These are phyloP conservation scores for Tipula unca DNA, from an alignment of 2,888 invertebrate species.

Conservation along the genomic window DNA sequence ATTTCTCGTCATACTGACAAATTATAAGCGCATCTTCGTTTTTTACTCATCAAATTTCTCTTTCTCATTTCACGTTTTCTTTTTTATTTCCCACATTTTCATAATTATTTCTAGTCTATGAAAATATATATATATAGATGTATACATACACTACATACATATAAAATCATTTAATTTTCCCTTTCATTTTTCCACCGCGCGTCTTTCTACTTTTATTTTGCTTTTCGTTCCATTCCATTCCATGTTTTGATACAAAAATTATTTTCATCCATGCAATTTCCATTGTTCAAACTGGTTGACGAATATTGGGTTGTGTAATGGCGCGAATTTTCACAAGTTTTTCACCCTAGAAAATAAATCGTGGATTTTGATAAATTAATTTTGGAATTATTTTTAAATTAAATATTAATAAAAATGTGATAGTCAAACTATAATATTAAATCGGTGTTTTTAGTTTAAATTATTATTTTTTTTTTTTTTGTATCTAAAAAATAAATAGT, in stretches of 20 bases:
- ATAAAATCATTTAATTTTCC: neutral
- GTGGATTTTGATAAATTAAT: neutral
- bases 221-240: neutral
- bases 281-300: slow-evolving; percentile 8
- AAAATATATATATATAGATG: too few relatives aligned
- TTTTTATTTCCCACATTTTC: neutral
- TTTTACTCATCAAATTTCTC: neutral
- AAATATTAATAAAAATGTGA: neutral
- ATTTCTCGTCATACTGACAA: neutral
- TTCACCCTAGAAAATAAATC: neutral
- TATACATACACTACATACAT: too few relatives aligned
- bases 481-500: neutral
- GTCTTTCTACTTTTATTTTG: neutral
- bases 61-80: neutral
- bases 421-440: neutral
- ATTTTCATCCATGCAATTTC: neutral
- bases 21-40: neutral
- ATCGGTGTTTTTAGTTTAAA: neutral
- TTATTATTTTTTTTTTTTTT: neutral
- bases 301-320: neutral
- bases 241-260: neutral
- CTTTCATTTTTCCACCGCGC: slow-evolving; percentile 1
- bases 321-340: neutral
- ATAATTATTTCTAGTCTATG: neutral
- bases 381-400: neutral